Base-by-base conservation (phyloP, 1,140 invertebrate species). In the Achroia grisella region DNA sequence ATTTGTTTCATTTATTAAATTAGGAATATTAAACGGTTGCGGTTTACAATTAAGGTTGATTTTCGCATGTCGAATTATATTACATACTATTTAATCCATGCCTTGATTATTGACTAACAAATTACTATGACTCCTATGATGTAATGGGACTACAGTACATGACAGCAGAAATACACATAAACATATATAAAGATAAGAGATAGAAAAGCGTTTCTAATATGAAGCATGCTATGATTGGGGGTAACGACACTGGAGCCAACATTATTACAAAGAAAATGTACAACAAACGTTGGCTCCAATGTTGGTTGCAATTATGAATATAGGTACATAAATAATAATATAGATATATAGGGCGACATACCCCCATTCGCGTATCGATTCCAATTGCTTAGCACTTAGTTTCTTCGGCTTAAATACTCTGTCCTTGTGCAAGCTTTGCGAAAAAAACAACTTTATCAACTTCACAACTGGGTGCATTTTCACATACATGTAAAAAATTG, bases 371-470 rank as follows among this genome's bases (percentile, higher is more conserved):
- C 90, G 92, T 88, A 95, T 94, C 77, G 90, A 92, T 88, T 94
- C 93, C 90, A 95, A 93, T 88, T 95, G 93, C 88, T 91, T 90
- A 89, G 88, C 89, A 90, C 90, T 94, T 89, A 95, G 90, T 88
- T 91, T 93, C 91, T 93, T 94, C 88, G 92, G 91, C 88, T 93
- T 94, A 89, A 93, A 93, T 87, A 92, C 91, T 87, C 91, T 93
- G 90, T 95, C 93, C 93, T 94, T 94, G 91, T 93, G 93, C 88
- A 93, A 90, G 92, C 93, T 94, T 94, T 89, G 88, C 87, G 89
- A 87, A 89, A 91, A 88, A 82, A 77, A 76, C 14, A 37, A 15
- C n/a, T 23, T 23, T 23, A 23, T 23, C 2, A 23, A 23, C 6
- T 23, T 23, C 6, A 23, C 17, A 23, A 23, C 17, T 23, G 6